Base-by-base conservation (phyloP, 2,888 invertebrate genomes). In the Synanthedon formicaeformis region DNA sequence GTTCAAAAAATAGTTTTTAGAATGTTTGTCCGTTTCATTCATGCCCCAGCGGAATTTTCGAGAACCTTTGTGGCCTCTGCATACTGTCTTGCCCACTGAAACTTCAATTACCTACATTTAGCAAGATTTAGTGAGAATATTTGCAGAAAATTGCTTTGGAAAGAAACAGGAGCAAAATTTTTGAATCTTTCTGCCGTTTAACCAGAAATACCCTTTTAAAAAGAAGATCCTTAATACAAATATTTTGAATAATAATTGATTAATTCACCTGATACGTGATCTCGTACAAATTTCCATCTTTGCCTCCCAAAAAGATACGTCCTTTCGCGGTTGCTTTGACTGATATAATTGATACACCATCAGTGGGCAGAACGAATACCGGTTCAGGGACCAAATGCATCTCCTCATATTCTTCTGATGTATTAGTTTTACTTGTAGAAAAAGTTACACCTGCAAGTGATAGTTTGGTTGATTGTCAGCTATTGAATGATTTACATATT, bases 271-370 rank as follows among this genome's bases (percentile, higher is more conserved):
- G 96, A 84, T 99, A 99, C 60, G 92, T 91, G 60, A 99, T 92
- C 90, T 99, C 99, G 89, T 96, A 98, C 1, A 99, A 87, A 64
- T 93, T 94, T 10, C 98, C 97, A 88, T 99, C 98, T 72, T 94
- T 94, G 18, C 96, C 97, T 16, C 97, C 97, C 75, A 98, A 91
- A 78, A 99, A 99, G 63, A 99, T 94, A 59, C 99, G 89, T 0
- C 99, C 99, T 64, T 89, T 90, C 12, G 89, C 88, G 3, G 95
- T 94, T 16, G 96, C 94, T 55, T 92, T 91, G 53, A 98, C 93
- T 54, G 93, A 92, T 65, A 93, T 92, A 69, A 97, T 93, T 52
- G 93, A 91, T 18, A 94, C 90, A 61, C 95, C 96, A 81, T 97
- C 98, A 13, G 97, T 96, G 1, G 96, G 93, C 48, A 98, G 85